These are phyloP conservation scores for Apodemia duryi DNA, from an alignment of 2,888 invertebrate species.

Conservation along the genomic window DNA sequence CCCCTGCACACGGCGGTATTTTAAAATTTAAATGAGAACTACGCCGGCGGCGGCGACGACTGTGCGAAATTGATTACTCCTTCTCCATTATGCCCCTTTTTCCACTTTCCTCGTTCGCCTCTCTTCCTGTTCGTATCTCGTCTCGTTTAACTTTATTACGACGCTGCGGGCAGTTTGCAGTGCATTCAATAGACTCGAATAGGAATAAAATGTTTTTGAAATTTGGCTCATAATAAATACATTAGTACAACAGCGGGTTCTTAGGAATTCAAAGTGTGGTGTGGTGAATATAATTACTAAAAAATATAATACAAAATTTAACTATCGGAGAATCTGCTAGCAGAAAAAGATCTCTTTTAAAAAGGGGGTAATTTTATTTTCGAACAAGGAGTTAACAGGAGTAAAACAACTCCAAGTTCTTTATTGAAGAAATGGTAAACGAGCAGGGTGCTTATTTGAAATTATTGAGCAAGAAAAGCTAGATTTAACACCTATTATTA, in stretches of 20 bases:
- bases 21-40: slow-evolving; percentile 76
- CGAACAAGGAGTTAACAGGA: too few species aligned
- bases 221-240: background rate
- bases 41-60: slow-evolving; percentile 67
- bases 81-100: slow-evolving; percentile 77
- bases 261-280: background rate
- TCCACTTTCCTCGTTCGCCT: slow-evolving; percentile 65
- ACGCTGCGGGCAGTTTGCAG: slow-evolving; percentile 38
- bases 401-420: too few species aligned
- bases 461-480: too few species aligned
- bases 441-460: too few species aligned
- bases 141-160: slow-evolving; percentile 73
- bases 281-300: too few species aligned
- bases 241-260: background rate
- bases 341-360: too few species aligned
- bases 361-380: too few species aligned
- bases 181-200: slow-evolving; percentile 15
- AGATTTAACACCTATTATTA: too few species aligned
- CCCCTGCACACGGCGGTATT: slow-evolving; percentile 67
- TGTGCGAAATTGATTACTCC: slow-evolving; percentile 79
- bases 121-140: slow-evolving; percentile 62
- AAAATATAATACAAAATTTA: too few species aligned
- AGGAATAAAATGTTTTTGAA: background rate
- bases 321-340: too few species aligned
- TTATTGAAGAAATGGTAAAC: too few species aligned